A percentile compares a stretch with the other conserved stretches of the same genome.
Conservation (phyloP, 2,888 invertebrate genomes). For the Heliconius ethilla region DNA sequence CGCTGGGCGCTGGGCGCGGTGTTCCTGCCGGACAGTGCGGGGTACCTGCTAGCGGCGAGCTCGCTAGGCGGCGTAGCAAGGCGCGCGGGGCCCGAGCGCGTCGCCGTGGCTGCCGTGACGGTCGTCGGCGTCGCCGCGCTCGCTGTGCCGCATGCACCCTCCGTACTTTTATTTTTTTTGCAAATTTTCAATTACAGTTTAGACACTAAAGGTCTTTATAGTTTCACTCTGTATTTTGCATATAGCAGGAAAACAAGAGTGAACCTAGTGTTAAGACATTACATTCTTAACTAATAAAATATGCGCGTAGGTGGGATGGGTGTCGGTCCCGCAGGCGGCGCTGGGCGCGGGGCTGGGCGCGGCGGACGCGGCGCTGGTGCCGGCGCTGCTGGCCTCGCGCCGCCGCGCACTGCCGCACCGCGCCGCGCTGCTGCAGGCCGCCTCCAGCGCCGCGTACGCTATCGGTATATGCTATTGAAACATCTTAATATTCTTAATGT, state of each 20-base stretch:
- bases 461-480: constrained; percentile 52
- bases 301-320: constrained; percentile 52
- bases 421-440: constrained; percentile 70
- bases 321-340: constrained; percentile 66
- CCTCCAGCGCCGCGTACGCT: constrained; percentile 67
- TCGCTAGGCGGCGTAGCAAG: constrained; percentile 54
- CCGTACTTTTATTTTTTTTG: constrained; percentile 45
- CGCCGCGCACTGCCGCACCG: constrained; percentile 54
- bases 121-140: constrained; percentile 62
- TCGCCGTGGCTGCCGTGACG: constrained; percentile 57
- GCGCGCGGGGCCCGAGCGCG: constrained; percentile 61
- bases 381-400: constrained; percentile 71
- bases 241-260: not conserved
- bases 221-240: too few species aligned
- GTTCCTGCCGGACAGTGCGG: constrained; percentile 73
- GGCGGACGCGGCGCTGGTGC: constrained; percentile 72
- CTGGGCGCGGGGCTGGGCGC: constrained; percentile 71
- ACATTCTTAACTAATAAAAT: too few species aligned
- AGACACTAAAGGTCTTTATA: too few species aligned
- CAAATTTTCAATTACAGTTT: not conserved
- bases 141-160: constrained; percentile 60
- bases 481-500: too few species aligned
- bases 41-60: constrained; percentile 66
- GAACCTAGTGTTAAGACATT: too few species aligned
- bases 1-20: constrained; percentile 69